Base-by-base conservation (phyloP, 2,888 invertebrate species). In the Microlaimidae sp. region DNA sequence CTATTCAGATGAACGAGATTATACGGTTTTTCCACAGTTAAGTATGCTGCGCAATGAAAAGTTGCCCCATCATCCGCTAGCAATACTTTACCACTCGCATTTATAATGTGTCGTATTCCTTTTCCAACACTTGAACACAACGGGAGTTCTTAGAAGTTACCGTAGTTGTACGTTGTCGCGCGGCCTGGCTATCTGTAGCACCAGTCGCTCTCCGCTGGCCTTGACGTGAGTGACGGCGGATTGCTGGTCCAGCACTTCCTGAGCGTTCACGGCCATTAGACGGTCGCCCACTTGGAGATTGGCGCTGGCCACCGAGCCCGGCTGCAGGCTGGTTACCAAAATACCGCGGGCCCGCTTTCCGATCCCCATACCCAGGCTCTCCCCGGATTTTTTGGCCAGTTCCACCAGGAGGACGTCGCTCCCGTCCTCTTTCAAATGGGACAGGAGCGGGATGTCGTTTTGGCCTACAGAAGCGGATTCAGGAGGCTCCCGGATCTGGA, bases 241-340 rank as follows among this genome's bases (percentile, higher is more conserved):
- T n/a, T 63, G 58, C 64, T 68, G 69, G 56, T 69, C 67, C 19
- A 63, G 61, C 10, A 68, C 65, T 5, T 61, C 63, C 4, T 64
- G 57, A 7, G 84, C 84, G 66, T 89, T 88, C 49, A 89, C 81
- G 2, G 83, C 80, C 71, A 88, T 76, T 13, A 90, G 79, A 55
- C 88, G 77, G 69, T 90, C 89, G 49, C 88, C 82, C 40, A 74
- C 75, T 60, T 72, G 19, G 17, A 49, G 41, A 10, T 24, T n/a
- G 10, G 3, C 41, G 7, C 42, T 49, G 13, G 52, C 68, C 1
- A 63, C 60, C 5, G 63, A 64, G 7, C 68, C 66, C 4, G 66
- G 64, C 55, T 68, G 68, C 10, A 68, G 59, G 19, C 65, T 66
- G n/a, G 69, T 68, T 40, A 68, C 64, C 41, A 65, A 59, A 32